Evolutionary conservation across 2,888 invertebrate species (phyloP), one percentile per base, ranked within the genome.

Genomic region (Dorcus parallelipipedus): DNA sequence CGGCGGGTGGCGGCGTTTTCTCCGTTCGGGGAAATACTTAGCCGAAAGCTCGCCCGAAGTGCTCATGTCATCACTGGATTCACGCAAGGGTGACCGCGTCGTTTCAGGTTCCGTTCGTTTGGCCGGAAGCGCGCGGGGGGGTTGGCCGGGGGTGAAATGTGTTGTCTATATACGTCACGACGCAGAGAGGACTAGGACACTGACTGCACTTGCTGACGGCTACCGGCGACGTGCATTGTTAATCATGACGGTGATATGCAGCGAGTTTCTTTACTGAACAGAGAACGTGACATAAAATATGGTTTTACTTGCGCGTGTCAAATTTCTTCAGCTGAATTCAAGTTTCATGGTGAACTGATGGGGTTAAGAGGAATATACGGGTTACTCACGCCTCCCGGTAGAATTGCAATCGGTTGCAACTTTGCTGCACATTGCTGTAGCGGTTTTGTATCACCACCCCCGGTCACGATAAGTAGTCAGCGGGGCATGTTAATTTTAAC

Each of bases 161-260:
- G 49, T 38, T 42, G 23, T 43, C 33, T 41, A 47, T 48, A 48
- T 52, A 57, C 57, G 52, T 53, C 52, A 57, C 48, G 23, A n/a
- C 39, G 26, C 26, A 9, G 9, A 4, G 48, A 38, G 47, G 47
- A 43, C 48, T 40, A 50, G 50, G 50, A 50, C 50, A 50, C 38
- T 50, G 50, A 50, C 38, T 50, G 50, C 50, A 50, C 50, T 50
- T 50, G 48, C 20, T 7, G 14, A 9, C 33, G 38, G 38, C 33
- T 9, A 38, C 50, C 33, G 38, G 38, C 33, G n/a, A 38, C 50
- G n/a, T 10, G 10, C 38, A 50, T 10, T 20, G 14, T 38, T 26
- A 10, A 50, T 42, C 42, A 5, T 17, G 10, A 42, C 42, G 42
- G 42, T 42, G 42, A 42, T 17, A 42, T 42, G 17, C 42, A 14